Percentiles rank a stretch among this genome's conserved stretches.
These are phyloP conservation scores for Diplodus sargus DNA, from an alignment of 2,797 vertebrate species.

Conservation along the genomic window DNA sequence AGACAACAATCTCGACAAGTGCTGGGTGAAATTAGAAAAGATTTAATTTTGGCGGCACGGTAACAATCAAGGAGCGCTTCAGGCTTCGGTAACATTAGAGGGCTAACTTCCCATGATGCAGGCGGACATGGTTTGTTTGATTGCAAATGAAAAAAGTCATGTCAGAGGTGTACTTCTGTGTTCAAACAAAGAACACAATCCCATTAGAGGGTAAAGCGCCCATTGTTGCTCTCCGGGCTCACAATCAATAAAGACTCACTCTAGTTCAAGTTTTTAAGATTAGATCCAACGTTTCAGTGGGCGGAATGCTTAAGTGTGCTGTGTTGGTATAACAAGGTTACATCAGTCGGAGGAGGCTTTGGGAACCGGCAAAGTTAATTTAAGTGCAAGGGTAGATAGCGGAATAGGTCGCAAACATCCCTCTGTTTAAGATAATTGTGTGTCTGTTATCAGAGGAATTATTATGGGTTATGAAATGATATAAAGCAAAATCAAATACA, in stretches of 20 bases:
- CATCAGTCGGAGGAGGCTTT: constrained; percentile 48
- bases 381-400: constrained; percentile 57
- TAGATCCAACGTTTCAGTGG: constrained; percentile 69
- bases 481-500: constrained; percentile 38
- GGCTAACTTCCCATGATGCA: constrained; percentile 62
- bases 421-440: constrained; percentile 46
- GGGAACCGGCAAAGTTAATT: constrained; percentile 57
- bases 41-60: constrained; percentile 74
- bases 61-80: constrained; percentile 69
- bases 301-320: constrained; percentile 67
- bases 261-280: constrained; percentile 75
- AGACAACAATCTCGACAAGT: constrained; percentile 77
- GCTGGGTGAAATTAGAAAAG: constrained; percentile 76
- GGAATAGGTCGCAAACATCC: constrained; percentile 42
- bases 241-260: constrained; percentile 80
- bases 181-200: constrained; percentile 81
- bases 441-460: constrained; percentile 32
- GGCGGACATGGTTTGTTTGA: constrained; percentile 77
- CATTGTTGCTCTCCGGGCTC: constrained; percentile 71
- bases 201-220: constrained; percentile 74
- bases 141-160: constrained; percentile 79
- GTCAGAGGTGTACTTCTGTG: constrained; percentile 76
- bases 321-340: constrained; percentile 65
- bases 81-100: constrained; percentile 65
- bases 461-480: constrained; percentile 25